Conservation (phyloP, 2,888 invertebrate species). For the Philonicus albiceps region DNA sequence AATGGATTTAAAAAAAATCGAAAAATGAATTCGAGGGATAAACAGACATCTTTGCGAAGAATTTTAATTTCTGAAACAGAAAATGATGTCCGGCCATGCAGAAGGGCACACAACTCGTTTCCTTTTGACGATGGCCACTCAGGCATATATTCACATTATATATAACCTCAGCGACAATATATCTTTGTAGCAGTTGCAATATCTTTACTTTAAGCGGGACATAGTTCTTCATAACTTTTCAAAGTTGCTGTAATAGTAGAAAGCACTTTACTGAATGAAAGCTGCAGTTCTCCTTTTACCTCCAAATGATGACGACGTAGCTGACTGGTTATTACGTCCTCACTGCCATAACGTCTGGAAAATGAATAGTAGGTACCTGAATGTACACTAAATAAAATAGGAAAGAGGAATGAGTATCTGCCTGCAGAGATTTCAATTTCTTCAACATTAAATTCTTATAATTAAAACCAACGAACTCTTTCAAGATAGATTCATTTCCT, state of each 20-base stretch:
- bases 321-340: neutral
- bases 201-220: constrained; percentile 30
- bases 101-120: constrained; percentile 26
- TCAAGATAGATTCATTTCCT: constrained; percentile 20
- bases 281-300: neutral
- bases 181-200: constrained; percentile 34
- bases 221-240: constrained; percentile 39
- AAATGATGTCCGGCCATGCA: constrained; percentile 35
- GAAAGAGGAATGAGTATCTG: neutral
- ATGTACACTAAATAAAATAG: neutral
- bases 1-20: constrained; percentile 14
- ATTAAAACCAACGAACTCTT: constrained; percentile 17
- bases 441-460: constrained; percentile 32
- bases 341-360: neutral
- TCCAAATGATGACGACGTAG: neutral
- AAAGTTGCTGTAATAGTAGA: constrained; percentile 38
- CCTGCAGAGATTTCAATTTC: constrained; percentile 24
- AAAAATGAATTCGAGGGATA: constrained; percentile 4
- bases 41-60: constrained; percentile 29
- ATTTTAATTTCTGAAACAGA: constrained; percentile 38
- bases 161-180: neutral
- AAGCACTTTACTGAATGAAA: constrained; percentile 42
- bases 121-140: constrained; percentile 30
- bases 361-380: neutral
- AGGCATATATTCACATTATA: constrained; percentile 31